Evolutionary conservation across 2,797 vertebrate species (phyloP), one percentile per base, ranked within the genome.

Genomic region (Bovichtus variegatus): DNA sequence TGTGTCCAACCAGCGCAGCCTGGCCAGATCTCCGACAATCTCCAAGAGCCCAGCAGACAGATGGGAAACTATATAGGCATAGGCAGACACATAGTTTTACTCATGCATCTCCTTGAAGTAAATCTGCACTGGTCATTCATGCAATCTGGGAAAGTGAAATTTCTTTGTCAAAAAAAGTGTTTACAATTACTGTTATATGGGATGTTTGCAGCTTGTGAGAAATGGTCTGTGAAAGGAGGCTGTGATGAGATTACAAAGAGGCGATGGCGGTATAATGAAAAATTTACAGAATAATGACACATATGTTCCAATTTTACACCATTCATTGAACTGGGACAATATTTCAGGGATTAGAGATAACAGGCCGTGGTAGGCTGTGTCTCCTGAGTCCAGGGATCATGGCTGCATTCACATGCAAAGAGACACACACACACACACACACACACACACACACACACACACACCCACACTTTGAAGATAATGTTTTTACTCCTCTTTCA

Each of bases 351-450:
- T 92, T 93, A 92, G 77, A 84, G 84, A 91, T 87, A 86, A 90
- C 89, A 82, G 82, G 65, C 78, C 54, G 63, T 65, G 85, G 88
- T 85, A 80, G 88, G 79, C 71, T 9, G 51, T 85, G 51, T 85
- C 80, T 89, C 79, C 62, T 62, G 80, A 84, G 82, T 76, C 75
- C 80, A 74, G 71, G 87, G 94, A 95, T 95, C 87, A 87, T 76
- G 92, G 94, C 53, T 94, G 91, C 93, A 97, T 96, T 96, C 96
- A 96, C 96, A 96, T 97, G 95, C 96, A 96, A 96, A 97, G 47
- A 90, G 72, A 71, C 23, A 60, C 34, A 38, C 19, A 38, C n/a
- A 55, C 41, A 55, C 65, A 61, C 62, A 41, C 49, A 29, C 64
- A 27, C 34, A 51, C 65, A 41, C 55, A 58, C 55, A 43, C 55